phyloP scores from a whole-genome alignment of 2,888 invertebrate genomes.

The Cephus nigrinus region DNA sequence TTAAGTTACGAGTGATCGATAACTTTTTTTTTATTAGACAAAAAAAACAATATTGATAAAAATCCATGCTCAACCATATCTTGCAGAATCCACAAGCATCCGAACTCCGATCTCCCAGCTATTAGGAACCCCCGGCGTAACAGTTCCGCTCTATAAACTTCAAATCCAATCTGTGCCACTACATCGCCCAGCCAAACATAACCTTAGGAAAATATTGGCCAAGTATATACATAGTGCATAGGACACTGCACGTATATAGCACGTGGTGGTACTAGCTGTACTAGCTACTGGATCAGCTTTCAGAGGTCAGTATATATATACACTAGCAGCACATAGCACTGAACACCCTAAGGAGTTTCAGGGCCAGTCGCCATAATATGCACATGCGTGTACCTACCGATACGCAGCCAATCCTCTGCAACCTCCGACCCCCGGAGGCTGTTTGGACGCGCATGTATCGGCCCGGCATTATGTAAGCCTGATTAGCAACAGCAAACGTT shows the following conservation, averaged over 20 bases:
- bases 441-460: conserved; percentile 55
- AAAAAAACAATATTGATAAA: too few species aligned
- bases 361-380: conserved; percentile 21
- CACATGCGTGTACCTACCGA: conserved; percentile 15
- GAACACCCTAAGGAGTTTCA: conserved; percentile 26
- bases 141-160: conserved; percentile 63
- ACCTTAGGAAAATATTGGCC: conserved; percentile 61
- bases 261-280: neutral
- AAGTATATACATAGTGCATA: conserved; percentile 23
- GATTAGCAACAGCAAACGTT: conserved; percentile 66
- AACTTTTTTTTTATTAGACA: too few species aligned
- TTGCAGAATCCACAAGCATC: too few species aligned
- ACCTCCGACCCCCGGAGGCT: conserved; percentile 52
- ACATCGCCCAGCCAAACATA: conserved; percentile 56
- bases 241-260: conserved; percentile 5
- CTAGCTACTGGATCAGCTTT: neutral
- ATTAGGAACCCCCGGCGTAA: conserved; percentile 23
- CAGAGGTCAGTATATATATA: conserved; percentile 9
- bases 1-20: too few species aligned
- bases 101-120: too few species aligned
- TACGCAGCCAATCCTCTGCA: too few species aligned
- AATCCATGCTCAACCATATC: too few species aligned
- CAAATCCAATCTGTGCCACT: conserved; percentile 64
- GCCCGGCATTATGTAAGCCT: conserved; percentile 63
- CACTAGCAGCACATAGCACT: conserved; percentile 11